Percentiles rank a stretch among this genome's conserved stretches.
Conservation (phyloP, 2,888 invertebrate species). For the Kryphioiulus occultus region DNA sequence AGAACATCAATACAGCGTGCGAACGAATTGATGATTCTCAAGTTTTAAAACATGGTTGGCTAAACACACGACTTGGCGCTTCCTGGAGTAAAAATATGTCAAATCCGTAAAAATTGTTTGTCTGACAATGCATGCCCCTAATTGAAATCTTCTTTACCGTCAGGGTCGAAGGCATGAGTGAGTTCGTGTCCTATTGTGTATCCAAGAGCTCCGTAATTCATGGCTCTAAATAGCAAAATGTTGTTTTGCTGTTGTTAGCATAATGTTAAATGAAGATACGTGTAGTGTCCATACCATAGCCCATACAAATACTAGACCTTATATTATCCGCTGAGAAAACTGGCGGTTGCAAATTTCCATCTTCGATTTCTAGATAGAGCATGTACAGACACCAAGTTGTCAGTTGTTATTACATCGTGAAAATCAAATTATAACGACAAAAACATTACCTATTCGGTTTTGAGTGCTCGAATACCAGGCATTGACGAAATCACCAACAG, state of each 20-base stretch:
- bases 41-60: too few relatives aligned
- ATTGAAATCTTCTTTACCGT: not conserved
- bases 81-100: too few relatives aligned
- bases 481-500: not conserved
- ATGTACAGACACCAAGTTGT: not conserved
- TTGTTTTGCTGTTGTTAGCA: too few relatives aligned
- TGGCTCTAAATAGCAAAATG: conserved; percentile 35
- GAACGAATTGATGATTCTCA: too few relatives aligned
- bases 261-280: too few relatives aligned
- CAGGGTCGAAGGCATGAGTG: conserved; percentile 48
- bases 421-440: not conserved
- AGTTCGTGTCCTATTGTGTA: conserved; percentile 47
- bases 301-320: conserved; percentile 40
- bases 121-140: too few relatives aligned
- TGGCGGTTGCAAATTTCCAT: conserved; percentile 51
- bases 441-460: not conserved
- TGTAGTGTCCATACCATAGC: too few relatives aligned
- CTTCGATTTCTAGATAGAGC: conserved; percentile 47
- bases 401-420: not conserved
- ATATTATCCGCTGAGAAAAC: conserved; percentile 47
- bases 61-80: too few relatives aligned
- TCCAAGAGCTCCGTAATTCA: conserved; percentile 51
- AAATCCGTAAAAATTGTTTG: too few relatives aligned
- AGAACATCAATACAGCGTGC: too few relatives aligned
- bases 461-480: not conserved